These are phyloP conservation scores for Ferdinandea cuprea DNA, from an alignment of 2,888 invertebrate genomes.

Conservation along the genomic window DNA sequence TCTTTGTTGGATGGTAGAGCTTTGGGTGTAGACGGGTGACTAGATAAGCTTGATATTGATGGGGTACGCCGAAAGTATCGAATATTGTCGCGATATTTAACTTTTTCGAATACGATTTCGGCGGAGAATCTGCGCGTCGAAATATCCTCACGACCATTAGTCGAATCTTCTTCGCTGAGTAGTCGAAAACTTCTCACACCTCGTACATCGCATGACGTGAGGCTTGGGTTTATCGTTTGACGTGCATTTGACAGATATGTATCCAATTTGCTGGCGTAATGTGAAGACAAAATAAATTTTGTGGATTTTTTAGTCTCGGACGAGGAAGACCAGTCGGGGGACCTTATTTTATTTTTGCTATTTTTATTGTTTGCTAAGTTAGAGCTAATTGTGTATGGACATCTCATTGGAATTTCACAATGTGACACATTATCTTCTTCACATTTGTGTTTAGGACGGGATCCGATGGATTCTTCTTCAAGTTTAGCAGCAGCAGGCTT, in stretches of 20 bases:
- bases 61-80: slow-evolving; percentile 82
- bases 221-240: slow-evolving; percentile 43
- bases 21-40: slow-evolving; percentile 74
- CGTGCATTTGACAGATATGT: slow-evolving; percentile 61
- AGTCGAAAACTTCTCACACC: slow-evolving; percentile 52
- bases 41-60: slow-evolving; percentile 80
- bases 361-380: slow-evolving; percentile 36
- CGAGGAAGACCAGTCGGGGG: slow-evolving; percentile 36
- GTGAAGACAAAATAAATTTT: slow-evolving; percentile 75
- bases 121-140: slow-evolving; percentile 32
- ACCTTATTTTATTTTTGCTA: slow-evolving; percentile 37
- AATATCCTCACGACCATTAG: slow-evolving; percentile 23
- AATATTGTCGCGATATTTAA: slow-evolving; percentile 80
- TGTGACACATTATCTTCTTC: neutral
- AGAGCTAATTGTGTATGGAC: slow-evolving; percentile 58
- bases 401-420: slow-evolving; percentile 50
- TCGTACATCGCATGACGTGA: slow-evolving; percentile 34
- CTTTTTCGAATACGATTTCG: slow-evolving; percentile 80
- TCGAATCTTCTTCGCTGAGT: slow-evolving; percentile 50
- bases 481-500: slow-evolving; percentile 79
- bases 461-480: slow-evolving; percentile 77
- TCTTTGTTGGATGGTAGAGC: slow-evolving; percentile 53
- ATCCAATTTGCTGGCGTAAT: slow-evolving; percentile 68
- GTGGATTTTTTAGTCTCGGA: slow-evolving; percentile 76
- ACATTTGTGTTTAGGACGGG: slow-evolving; percentile 32